Base-by-base conservation (phyloP, 2,888 invertebrate genomes). In the Helleia helle region DNA sequence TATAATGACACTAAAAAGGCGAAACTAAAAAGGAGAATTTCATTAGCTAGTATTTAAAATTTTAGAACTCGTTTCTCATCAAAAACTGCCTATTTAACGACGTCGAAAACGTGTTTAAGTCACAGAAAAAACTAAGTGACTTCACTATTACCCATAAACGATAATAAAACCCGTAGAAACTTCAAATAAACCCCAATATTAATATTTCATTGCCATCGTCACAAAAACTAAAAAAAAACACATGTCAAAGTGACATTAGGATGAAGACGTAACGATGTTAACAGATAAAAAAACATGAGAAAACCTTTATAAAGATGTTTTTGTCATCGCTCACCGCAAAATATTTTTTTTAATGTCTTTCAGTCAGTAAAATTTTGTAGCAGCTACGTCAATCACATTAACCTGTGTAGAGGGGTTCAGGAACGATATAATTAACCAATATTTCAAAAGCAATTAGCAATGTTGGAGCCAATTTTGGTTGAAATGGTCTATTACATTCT, bases 221-320 rank as follows among this genome's bases (percentile, higher is more conserved):
- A 12, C 34, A 18, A 8, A 11, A 24, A 14, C 15, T 24, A 17
- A 43, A 41, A 46, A 40, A 36, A 36, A 36, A 40, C 26, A 26
- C 26, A 26, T 34, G 40, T 40, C 26, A 39, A 47, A 44, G 15
- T 43, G 36, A 47, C 47, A 43, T 46, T 27, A 30, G 34, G 43
- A 39, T 47, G 50, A 48, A 47, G 49, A 47, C 39, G 28, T 46
- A 34, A 49, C 39, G 48, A 48, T 34, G 43, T 52, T 47, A 47
- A 42, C 45, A 39, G 43, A 26, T 31, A 29, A 43, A 45, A 45
- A 43, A 42, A 41, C 46, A 38, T 12, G 18, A 42, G 40, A 49
- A 51, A 51, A 42, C 18, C 5, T 28, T 38, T 40, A 47, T 22
- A 22, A 22, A 22, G 7, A 22, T 5, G 22, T 22, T 22, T 22